Evolutionary conservation across 2,888 invertebrate species (phyloP), one percentile per base, ranked within the genome.

Genomic region (Acronicta aceris): DNA sequence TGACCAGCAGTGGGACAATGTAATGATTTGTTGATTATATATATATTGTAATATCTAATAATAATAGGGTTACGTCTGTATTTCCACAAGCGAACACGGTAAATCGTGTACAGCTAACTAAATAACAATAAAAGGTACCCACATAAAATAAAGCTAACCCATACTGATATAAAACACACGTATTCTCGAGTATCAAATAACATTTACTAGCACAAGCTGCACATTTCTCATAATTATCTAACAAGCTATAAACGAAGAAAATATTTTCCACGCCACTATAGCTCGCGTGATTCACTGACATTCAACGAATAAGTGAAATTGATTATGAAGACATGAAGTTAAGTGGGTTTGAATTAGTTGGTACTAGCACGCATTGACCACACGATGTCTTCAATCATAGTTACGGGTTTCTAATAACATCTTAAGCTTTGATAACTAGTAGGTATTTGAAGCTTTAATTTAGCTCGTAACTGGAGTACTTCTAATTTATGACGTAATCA

Each of bases 241-340:
- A 38, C 21, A 30, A 50, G 52, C 41, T 21, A 38, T 50, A 53
- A 46, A 40, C 15, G 33, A 42, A 43, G 50, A 42, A 54, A 65
- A 65, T 46, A 58, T 61, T 60, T 54, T 62, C 61, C 21, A 36
- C 27, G 15, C 36, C 46, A 47, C 40, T 40, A 38, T 40, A 41
- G 27, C 42, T 70, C 21, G 62, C 71, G 56, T 71, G 67, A 15
- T 50, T 42, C 27, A 21, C 40, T 50, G 40, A 56, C 25, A 68
- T 68, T 69, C 59, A 21, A 72, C 38, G 56, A 62, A 46, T 53
- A 52, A 51, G 59, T 58, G 17, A 63, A 66, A 64, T 61, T 52
- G 52, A 71, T 67, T 63, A 59, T 50, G 30, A 59, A 65, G 59
- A 63, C 55, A 63, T 60, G 51, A 52, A 68, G 33, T 50, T 42